Evolutionary conservation across 2,797 vertebrate genomes (phyloP).

Genomic region (Tiaroga cobitis): DNA sequence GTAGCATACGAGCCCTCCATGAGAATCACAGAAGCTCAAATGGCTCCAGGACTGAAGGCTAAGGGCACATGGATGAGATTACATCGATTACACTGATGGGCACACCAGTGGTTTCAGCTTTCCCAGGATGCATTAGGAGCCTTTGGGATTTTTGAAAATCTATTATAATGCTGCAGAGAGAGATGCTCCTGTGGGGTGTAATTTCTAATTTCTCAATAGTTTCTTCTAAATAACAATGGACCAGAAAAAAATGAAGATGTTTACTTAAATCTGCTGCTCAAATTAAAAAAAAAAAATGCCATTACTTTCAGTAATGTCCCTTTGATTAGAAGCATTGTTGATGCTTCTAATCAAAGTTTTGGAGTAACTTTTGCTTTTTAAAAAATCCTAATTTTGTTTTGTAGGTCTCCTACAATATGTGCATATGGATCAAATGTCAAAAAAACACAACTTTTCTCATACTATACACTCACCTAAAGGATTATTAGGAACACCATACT

Average conservation of each 20-base stretch:
- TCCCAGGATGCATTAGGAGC: slow-evolving; percentile 31
- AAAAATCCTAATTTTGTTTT: not conserved
- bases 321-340: not conserved
- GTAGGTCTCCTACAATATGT: not conserved
- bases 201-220: not conserved
- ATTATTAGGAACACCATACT: no score
- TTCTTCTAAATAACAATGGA: not conserved
- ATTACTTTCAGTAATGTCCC: not conserved
- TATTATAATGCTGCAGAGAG: slow-evolving; percentile 18
- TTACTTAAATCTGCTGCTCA: not conserved
- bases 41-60: slow-evolving; percentile 33
- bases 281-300: not conserved
- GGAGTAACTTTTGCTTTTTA: no score
- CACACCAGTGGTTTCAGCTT: slow-evolving; percentile 28
- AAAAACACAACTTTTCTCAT: not conserved
- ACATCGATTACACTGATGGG: slow-evolving; percentile 36
- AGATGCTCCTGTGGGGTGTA: not conserved
- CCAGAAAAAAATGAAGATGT: not conserved
- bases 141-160: slow-evolving; percentile 22
- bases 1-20: slow-evolving; percentile 1
- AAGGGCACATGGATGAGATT: slow-evolving; percentile 29
- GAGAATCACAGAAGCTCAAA: not conserved
- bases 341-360: not conserved
- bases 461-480: no score
- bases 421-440: not conserved